phyloP scores from a whole-genome alignment of 1,140 invertebrate species.

The Orchestia grillus region DNA sequence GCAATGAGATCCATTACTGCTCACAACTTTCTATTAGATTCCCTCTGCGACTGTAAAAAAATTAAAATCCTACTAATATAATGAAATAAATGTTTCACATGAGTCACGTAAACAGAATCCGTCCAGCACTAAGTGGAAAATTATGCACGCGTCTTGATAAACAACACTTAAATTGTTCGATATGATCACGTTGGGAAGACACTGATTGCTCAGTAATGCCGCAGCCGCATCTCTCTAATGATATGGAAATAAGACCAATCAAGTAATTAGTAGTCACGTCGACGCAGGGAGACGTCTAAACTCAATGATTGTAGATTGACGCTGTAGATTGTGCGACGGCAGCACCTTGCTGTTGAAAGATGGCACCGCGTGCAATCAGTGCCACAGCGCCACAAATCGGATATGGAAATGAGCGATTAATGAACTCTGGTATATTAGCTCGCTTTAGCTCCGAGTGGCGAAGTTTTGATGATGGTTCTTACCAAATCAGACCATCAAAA shows the following conservation, averaged over 20 bases:
- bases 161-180: background rate
- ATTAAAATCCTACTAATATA: background rate
- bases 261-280: slow-evolving; percentile 21
- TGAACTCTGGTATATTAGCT: background rate
- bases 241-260: slow-evolving; percentile 26
- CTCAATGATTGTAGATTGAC: slow-evolving; percentile 13
- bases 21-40: background rate
- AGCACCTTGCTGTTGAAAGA: background rate
- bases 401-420: background rate
- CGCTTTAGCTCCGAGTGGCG: background rate
- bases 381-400: background rate
- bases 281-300: background rate
- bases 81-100: background rate
- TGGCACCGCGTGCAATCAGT: background rate
- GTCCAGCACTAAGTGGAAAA: background rate
- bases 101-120: background rate
- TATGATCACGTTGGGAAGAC: background rate
- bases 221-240: background rate
- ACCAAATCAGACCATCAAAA: no score
- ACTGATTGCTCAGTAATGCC: background rate
- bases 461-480: background rate
- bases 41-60: background rate
- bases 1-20: background rate
- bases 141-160: background rate
- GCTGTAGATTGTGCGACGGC: background rate